phyloP scores from a whole-genome alignment of 2,113 vertebrate genomes.

The Ptilorrhoa leucosticta region DNA sequence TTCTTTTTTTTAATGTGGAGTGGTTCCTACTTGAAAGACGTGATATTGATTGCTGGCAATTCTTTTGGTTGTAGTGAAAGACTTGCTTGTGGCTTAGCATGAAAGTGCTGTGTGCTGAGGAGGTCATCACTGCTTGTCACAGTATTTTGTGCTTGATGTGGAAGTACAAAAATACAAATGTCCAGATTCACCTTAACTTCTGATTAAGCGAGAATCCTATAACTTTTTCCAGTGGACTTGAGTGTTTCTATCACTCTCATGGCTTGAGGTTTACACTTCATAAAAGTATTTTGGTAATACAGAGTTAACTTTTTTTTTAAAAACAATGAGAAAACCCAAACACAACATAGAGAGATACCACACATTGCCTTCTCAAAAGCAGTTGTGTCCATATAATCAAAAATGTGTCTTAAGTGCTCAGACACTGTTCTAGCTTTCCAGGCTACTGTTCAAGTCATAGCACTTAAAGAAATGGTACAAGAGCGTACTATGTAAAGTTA shows the following conservation, averaged over 20 bases:
- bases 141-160: not conserved
- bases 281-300: not conserved
- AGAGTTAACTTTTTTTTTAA: not conserved
- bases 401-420: not conserved
- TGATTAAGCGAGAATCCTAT: not conserved
- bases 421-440: not conserved
- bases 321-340: not conserved
- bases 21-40: not conserved
- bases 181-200: not conserved
- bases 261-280: not conserved
- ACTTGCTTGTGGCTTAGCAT: not conserved
- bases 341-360: not conserved
- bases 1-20: not conserved
- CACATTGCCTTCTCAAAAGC: not conserved
- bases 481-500: not conserved
- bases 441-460: not conserved
- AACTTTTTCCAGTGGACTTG: not conserved
- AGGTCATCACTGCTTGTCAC: not conserved
- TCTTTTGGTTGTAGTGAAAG: not conserved
- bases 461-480: not conserved
- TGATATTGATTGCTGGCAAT: not conserved
- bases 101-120: not conserved
- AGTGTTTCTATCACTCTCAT: not conserved
- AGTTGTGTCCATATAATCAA: not conserved
- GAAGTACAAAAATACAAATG: not conserved